Base-by-base conservation (phyloP, 2,797 vertebrate species). In the Lophius americanus region DNA sequence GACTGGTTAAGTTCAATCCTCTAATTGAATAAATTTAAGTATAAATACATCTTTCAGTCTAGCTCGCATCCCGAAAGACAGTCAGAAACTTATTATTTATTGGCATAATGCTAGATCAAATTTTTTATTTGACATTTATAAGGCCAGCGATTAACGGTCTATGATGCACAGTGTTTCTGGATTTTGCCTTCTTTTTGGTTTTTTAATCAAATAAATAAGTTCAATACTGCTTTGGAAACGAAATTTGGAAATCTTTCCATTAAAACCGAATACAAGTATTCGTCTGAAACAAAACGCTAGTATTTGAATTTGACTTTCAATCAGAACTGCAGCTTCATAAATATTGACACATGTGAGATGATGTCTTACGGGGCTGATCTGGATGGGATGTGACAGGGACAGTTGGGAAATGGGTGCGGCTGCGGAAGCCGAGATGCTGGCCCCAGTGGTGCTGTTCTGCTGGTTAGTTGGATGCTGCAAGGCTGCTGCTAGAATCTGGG, bases 371-470 rank as follows among this genome's bases (percentile, higher is more conserved):
- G 97, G 93, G 88, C 96, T 94, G 76, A 99, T 97, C 93, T 99
- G 98, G 89, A 99, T 98, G 89, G 98, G 96, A 92, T 99, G 98
- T 51, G 97, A 97, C 74, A 99, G 93, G 81, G 98, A 96, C 81
- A 99, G 95, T 94, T 98, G 97, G 71, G 97, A 98, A 89, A 99
- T 97, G 83, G 98, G 98, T 3, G 97, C 95, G 83, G 97, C 98
- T 86, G 98, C 97, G 33, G 96, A 95, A 87, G 98, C 97, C 2
- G 97, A 98, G 95, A 99, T 99, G 94, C 92, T 97, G 86, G 98
- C 96, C 76, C 97, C 97, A 4, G 96, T 96, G 80, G 96, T 96
- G 84, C 94, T 94, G 93, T 95, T 98, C 94, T 99, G 97, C 89
- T 99, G 98, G 88, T 85, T 96, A 91, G 96, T 96, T 3, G 98